A percentile compares a stretch with the other conserved stretches of the same genome.
phyloP scores from a whole-genome alignment of 2,113 vertebrate genomes.

The Solenodon paradoxus region DNA sequence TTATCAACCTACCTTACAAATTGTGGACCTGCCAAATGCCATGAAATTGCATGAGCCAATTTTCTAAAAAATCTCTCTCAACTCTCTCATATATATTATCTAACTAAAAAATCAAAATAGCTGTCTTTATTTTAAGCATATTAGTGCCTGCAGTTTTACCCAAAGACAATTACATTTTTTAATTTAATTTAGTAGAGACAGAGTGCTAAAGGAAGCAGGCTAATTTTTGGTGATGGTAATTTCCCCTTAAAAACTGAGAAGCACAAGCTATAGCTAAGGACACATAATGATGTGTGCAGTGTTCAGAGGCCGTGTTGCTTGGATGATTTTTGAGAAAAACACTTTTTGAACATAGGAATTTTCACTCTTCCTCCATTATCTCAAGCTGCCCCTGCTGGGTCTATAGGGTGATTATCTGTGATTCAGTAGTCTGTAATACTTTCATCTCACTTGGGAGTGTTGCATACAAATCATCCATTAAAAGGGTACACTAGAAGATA shows the following conservation, averaged over 20 bases:
- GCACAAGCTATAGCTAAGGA: neutral
- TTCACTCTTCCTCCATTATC: conserved; percentile 47
- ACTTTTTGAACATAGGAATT: conserved; percentile 41
- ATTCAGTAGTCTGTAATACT: conserved; percentile 62
- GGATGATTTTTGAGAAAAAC: conserved; percentile 14
- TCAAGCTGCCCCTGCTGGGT: conserved; percentile 45
- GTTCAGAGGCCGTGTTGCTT: neutral
- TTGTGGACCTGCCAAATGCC: neutral
- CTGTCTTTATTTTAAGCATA: neutral
- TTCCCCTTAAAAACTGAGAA: conserved; percentile 39
- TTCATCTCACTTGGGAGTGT: conserved; percentile 66
- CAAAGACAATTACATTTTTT: neutral
- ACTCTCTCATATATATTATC: neutral
- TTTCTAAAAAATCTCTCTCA: neutral
- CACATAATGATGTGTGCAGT: neutral
- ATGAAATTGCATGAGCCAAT: neutral
- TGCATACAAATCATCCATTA: conserved; percentile 76
- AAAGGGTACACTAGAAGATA: conserved; percentile 57
- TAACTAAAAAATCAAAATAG: neutral
- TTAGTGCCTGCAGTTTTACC: neutral
- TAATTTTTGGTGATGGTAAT: neutral
- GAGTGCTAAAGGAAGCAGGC: neutral
- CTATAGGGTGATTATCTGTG: conserved; percentile 57
- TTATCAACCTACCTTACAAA: neutral
- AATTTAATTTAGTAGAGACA: neutral